Base-by-base conservation (phyloP, 2,888 invertebrate species). In the Reticulitermes lucifugus region DNA sequence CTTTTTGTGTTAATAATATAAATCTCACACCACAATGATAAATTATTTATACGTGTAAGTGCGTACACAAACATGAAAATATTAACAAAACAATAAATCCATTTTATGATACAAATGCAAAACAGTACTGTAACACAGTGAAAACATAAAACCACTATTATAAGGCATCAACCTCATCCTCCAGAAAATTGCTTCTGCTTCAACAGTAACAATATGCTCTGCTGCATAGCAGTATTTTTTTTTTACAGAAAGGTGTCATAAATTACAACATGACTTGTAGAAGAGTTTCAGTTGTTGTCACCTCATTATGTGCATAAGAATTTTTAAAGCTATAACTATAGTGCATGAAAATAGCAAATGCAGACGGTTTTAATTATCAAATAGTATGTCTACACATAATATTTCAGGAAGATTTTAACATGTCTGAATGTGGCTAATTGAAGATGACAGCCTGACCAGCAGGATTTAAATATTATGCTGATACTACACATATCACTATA, bases 81-180 rank as follows among this genome's bases (percentile, higher is more conserved):
- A 51, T 35, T 46, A 46, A 77, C 77, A 22, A 1, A 46, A 35
- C 3, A 35, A n/a, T 43, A 6, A 77, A 35, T 77, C 46, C 46
- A 77, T 77, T 51, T n/a, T 77, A 75, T 43, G 22, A n/a, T 77
- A 77, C 77, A 77, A 77, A 77, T 77, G 77, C 46, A 77, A 77
- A 77, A 46, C 77, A 77, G 46, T 77, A 43, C 46, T 51, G 18
- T 77, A 22, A 46, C 12, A 77, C n/a, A 77, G 77, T 22, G 46
- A 46, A 46, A 77, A 77, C 77, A 77, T 25, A 65, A 65, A 65
- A 65, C 25, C 12, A 25, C 25, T 65, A 65, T 4, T n/a, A 65
- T 9, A 6, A 65, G 1, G 25, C 9, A 7, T n/a, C 65, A 65
- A 18, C 65, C 25, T 65, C n/a, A 65, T 65, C 9, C 25, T 65